Evolutionary conservation across 2,888 invertebrate species (phyloP).

Genomic region (Girardia tigrina): DNA sequence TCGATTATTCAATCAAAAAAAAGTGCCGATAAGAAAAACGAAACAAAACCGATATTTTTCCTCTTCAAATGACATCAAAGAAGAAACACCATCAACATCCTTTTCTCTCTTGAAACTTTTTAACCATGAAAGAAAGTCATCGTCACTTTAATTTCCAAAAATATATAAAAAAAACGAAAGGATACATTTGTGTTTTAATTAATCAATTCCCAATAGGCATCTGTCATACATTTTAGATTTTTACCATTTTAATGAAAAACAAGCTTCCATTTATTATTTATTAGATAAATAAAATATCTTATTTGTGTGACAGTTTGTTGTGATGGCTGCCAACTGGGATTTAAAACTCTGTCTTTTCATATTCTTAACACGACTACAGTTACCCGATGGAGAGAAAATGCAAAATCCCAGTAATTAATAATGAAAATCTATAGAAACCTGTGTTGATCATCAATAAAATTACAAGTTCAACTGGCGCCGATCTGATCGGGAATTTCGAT

Average conservation of each 20-base stretch:
- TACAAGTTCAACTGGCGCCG: slow-evolving; percentile 14
- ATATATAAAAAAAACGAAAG: not conserved
- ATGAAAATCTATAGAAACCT: not conserved
- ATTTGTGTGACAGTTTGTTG: slow-evolving; percentile 13
- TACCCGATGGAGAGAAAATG: not conserved
- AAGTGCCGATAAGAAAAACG: too few relatives aligned
- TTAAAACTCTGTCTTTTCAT: not conserved
- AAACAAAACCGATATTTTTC: too few relatives aligned
- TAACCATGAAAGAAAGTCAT: too few relatives aligned
- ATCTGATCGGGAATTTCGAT: not conserved
- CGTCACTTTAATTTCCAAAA: not conserved
- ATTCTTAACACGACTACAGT: not conserved
- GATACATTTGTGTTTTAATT: not conserved
- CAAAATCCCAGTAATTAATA: not conserved
- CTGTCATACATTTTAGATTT: slow-evolving; percentile 14
- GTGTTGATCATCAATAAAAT: not conserved
- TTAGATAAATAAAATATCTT: not conserved
- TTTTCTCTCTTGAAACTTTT: too few relatives aligned
- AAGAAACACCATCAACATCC: too few relatives aligned
- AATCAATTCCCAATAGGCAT: not conserved
- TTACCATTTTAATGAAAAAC: not conserved
- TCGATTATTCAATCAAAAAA: too few relatives aligned
- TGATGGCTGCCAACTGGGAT: slow-evolving; percentile 23
- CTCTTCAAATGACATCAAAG: too few relatives aligned
- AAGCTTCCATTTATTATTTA: not conserved